These are phyloP conservation scores for Bombyx mandarina DNA, from an alignment of 1,140 invertebrate species.

Conservation along the genomic window DNA sequence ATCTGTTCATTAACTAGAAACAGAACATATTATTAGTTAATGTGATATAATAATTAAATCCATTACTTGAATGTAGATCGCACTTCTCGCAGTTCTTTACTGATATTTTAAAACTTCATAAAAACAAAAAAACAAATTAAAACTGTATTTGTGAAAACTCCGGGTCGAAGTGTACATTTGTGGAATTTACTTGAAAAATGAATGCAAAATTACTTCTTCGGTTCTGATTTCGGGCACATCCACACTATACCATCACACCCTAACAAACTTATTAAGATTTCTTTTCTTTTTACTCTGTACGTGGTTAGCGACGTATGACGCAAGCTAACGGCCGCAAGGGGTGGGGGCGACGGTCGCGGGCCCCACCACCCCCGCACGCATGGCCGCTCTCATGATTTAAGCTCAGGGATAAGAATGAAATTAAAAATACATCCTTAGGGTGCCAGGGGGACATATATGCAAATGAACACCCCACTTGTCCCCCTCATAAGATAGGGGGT, in stretches of 20 bases:
- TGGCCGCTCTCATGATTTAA: conserved; percentile 70
- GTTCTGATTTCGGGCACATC: conserved; percentile 24
- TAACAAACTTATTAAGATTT: conserved; percentile 71
- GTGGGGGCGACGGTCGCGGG: conserved; percentile 15
- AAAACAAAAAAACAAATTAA: too few relatives aligned
- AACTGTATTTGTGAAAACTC: too few relatives aligned
- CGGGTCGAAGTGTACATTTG: too few relatives aligned
- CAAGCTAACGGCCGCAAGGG: conserved; percentile 48
- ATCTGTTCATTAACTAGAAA: too few relatives aligned
- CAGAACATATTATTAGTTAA: too few relatives aligned
- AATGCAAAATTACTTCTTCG: too few relatives aligned
- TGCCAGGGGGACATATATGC: conserved; percentile 68
- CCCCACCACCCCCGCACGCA: conserved; percentile 49
- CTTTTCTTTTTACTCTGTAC: conserved; percentile 68
- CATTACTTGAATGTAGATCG: too few relatives aligned
- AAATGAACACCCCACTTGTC: conserved; percentile 50
- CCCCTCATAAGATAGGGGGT: conserved; percentile 56
- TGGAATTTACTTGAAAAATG: too few relatives aligned
- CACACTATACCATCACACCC: conserved; percentile 41
- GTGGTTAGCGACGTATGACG: conserved; percentile 70
- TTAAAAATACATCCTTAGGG: conserved; percentile 70
- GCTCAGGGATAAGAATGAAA: conserved; percentile 70
- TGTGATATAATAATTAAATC: too few relatives aligned
- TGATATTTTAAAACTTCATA: too few relatives aligned
- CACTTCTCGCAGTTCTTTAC: too few relatives aligned